A percentile compares a stretch with the other conserved stretches of the same genome.
Conservation (phyloP, 2,113 vertebrate genomes). For the Emydocephalus ijimae region DNA sequence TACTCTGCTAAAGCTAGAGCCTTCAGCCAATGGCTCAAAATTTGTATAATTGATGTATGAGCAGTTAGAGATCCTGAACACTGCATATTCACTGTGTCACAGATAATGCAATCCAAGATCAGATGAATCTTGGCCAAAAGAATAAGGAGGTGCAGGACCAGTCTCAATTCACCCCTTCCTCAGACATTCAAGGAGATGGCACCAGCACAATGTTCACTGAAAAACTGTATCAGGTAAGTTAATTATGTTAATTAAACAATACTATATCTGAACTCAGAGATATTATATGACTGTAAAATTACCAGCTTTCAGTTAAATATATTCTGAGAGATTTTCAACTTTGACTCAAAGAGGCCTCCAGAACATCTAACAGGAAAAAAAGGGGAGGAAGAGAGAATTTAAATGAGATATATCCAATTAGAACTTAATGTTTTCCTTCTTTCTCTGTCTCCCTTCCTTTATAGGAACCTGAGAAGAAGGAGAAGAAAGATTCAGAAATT, state of each 20-base stretch:
- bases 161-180: slow-evolving; percentile 43
- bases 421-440: slow-evolving; percentile 37
- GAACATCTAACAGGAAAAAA: neutral
- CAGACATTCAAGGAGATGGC: slow-evolving; percentile 56
- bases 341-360: neutral
- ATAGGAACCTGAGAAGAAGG: slow-evolving; percentile 56
- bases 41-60: neutral
- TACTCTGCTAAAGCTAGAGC: neutral
- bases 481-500: slow-evolving; percentile 46
- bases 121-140: slow-evolving; percentile 56
- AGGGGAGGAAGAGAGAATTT: neutral
- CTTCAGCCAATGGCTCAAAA: neutral
- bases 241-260: slow-evolving; percentile 19
- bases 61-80: neutral
- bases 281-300: neutral
- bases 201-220: slow-evolving; percentile 55
- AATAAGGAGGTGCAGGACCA: slow-evolving; percentile 44
- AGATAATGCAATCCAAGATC: slow-evolving; percentile 61
- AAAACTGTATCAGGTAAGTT: slow-evolving; percentile 54
- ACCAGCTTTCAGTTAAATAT: neutral
- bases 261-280: neutral
- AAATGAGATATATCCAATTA: neutral
- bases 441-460: slow-evolving; percentile 42
- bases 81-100: slow-evolving; percentile 40
- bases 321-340: neutral